Evolutionary conservation across 2,888 invertebrate species (phyloP), one percentile per base, ranked within the genome.

Genomic region (Aphodius sticticus): DNA sequence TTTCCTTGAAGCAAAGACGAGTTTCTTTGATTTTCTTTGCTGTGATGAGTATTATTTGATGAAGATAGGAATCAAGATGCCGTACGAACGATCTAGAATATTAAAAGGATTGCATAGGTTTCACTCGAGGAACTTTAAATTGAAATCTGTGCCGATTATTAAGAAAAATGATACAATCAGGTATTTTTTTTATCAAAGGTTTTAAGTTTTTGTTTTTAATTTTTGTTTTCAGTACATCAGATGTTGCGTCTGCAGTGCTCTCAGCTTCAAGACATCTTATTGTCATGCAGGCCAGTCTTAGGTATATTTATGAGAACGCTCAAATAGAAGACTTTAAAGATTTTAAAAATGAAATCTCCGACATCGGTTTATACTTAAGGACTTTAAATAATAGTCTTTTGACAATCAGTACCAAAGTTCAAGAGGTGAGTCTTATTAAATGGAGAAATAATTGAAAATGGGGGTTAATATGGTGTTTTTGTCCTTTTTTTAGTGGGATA

Each of bases 71-170:
- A 89, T 94, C 16, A 88, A 90, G 4, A 90, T 93, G 88, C 92
- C 92, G 0, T 92, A 90, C 82, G 93, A 94, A 84, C 89, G 92
- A 81, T 90, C 91, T 81, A 90, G 92, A 84, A 90, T 94, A 81
- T 86, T 90, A 77, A 85, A 87, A 69, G 92, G 92, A 0, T 85
- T 94, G 75, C 89, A 91, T 77, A 90, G 90, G 82, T 93, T 94
- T 85, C 94, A 94, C 84, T 89, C 87, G 80, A 90, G 90, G 82
- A 89, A 90, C 1, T 94, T 92, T 91, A 91, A 90, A 84, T 91
- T 85, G 85, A 90, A 87, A 87, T 90, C 82, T 81, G 86, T 83
- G 72, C 87, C 86, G 71, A 79, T 85, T 53, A 83, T 87, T 36
- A 82, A 84, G 6, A 90, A 89, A 83, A 85, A 87, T 76, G 88